Percentiles rank a stretch among this genome's conserved stretches.
These are phyloP conservation scores for Eupeodes latifasciatus DNA, from an alignment of 2,888 invertebrate species.

Conservation along the genomic window DNA sequence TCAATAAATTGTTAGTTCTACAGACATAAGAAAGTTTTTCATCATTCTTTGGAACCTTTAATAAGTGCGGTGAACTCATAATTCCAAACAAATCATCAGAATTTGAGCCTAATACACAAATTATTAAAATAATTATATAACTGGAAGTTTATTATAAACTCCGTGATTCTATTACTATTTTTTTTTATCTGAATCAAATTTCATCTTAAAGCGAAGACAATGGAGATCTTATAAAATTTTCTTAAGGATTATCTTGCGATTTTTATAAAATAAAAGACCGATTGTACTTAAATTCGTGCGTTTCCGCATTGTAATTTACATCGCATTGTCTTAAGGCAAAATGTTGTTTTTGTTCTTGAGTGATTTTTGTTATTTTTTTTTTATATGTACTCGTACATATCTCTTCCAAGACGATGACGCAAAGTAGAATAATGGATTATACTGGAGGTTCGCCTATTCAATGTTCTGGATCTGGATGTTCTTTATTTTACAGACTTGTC, in stretches of 20 bases:
- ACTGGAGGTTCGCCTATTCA: slow-evolving; percentile 10
- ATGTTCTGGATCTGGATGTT: background rate
- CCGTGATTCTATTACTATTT: background rate
- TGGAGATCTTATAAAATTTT: slow-evolving; percentile 14
- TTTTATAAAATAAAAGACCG: slow-evolving; percentile 7
- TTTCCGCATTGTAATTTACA: background rate
- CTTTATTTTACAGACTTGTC: background rate
- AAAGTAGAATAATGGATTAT: background rate
- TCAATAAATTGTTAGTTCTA: too few species aligned
- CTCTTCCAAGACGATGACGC: background rate
- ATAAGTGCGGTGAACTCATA: too few species aligned
- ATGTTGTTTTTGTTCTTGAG: slow-evolving; percentile 3
- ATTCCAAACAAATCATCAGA: background rate
- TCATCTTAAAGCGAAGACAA: slow-evolving; percentile 7
- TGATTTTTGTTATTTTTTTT: background rate
- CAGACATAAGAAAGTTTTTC: too few species aligned
- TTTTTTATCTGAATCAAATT: background rate
- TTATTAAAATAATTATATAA: background rate
- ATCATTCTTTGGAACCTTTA: too few species aligned
- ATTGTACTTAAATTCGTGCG: background rate
- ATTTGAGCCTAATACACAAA: background rate
- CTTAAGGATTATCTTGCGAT: background rate
- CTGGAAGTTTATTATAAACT: background rate
- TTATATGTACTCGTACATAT: background rate
- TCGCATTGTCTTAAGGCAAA: slow-evolving; percentile 1